phyloP scores from a whole-genome alignment of 2,797 vertebrate species.

The Eulemur albifrons region DNA sequence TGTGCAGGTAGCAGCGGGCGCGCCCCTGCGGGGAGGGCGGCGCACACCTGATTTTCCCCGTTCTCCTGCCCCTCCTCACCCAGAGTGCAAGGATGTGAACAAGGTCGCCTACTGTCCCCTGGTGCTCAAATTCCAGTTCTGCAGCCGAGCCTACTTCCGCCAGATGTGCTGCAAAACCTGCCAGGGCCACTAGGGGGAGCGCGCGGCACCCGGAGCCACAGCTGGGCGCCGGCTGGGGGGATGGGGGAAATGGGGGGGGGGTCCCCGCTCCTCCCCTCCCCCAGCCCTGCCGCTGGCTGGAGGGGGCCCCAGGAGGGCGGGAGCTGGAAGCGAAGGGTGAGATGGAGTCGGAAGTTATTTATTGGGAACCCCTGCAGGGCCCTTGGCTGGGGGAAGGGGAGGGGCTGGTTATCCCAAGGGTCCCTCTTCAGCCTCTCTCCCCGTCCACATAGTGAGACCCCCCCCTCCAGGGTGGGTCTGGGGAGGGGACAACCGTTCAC shows the following conservation, averaged over 20 bases:
- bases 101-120: slow-evolving; percentile 99
- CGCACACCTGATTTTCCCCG: not conserved
- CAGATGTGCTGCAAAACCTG: slow-evolving; percentile 99
- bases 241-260: not conserved
- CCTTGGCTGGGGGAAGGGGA: not conserved
- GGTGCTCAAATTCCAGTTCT: slow-evolving; percentile 99
- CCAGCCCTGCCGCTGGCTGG: not conserved
- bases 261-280: not conserved
- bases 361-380: slow-evolving; percentile 61
- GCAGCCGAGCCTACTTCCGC: slow-evolving; percentile 98
- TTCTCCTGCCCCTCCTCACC: not conserved
- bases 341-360: slow-evolving; percentile 67
- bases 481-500: not conserved
- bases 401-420: not conserved
- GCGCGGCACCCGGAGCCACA: slow-evolving; percentile 54
- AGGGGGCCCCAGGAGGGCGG: not conserved
- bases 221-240: not conserved
- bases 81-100: slow-evolving; percentile 99
- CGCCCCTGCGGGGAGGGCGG: rapidly evolving
- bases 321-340: slow-evolving; percentile 27
- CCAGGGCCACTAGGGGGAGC: slow-evolving; percentile 91
- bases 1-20: not conserved
- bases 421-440: not conserved
- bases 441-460: not conserved
- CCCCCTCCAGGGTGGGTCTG: not conserved